Conservation (phyloP, 2,888 invertebrate species). For the Spodoptera littoralis region DNA sequence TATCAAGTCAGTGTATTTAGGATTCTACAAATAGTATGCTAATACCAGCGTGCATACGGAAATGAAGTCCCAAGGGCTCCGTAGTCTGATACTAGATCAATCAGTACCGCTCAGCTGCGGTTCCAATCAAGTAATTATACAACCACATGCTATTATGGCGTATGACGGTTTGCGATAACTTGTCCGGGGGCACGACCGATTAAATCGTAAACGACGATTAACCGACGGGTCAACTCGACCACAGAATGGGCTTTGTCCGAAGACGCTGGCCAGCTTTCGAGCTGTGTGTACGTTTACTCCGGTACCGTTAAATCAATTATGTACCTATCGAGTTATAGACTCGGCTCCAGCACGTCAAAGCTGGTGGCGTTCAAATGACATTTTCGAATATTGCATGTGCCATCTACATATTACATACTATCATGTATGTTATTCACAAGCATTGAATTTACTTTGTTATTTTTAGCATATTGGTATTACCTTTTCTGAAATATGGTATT, state of each 20-base stretch:
- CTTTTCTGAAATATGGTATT: too few species aligned
- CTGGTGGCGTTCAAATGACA: conserved; percentile 27
- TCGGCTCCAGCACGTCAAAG: conserved; percentile 35
- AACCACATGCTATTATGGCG: conserved; percentile 35
- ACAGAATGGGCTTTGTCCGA: conserved; percentile 43
- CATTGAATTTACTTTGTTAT: too few species aligned
- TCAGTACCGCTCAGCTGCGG: conserved; percentile 23
- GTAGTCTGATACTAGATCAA: conserved; percentile 29
- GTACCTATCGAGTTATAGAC: conserved; percentile 49
- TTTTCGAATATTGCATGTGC: conserved; percentile 27
- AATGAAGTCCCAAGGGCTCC: conserved; percentile 21
- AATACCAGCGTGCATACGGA: background rate
- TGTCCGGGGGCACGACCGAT: conserved; percentile 23
- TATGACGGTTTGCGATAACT: conserved; percentile 34
- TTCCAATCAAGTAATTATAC: conserved; percentile 36
- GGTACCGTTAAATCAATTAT: conserved; percentile 55
- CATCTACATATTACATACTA: conserved; percentile 1
- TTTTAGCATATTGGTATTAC: too few species aligned
- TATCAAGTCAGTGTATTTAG: too few species aligned
- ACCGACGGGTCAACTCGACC: conserved; percentile 27
- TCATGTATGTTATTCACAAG: background rate
- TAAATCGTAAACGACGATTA: conserved; percentile 41
- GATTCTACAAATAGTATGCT: too few species aligned
- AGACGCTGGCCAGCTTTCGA: conserved; percentile 27
- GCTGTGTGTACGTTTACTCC: conserved; percentile 36